Conservation (phyloP, 2,888 invertebrate species). For the Anthrax anthrax region DNA sequence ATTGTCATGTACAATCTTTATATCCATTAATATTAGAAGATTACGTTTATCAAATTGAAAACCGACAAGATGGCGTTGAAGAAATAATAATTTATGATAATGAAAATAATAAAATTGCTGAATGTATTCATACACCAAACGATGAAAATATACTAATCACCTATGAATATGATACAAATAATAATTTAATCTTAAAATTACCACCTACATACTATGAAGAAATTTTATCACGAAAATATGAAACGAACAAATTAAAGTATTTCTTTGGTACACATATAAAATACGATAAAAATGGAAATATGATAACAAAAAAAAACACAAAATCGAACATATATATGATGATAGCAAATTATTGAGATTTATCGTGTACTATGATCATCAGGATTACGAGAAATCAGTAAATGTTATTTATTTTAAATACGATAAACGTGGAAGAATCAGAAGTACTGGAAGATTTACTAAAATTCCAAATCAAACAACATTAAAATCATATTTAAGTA, state of each 20-base stretch:
- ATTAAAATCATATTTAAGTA: too few relatives aligned
- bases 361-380: slow-evolving; percentile 3
- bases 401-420: slow-evolving; percentile 6
- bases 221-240: slow-evolving; percentile 4
- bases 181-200: slow-evolving; percentile 7
- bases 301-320: slow-evolving; percentile 4
- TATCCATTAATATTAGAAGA: slow-evolving; percentile 4
- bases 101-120: too few relatives aligned
- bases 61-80: slow-evolving; percentile 1
- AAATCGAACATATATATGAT: slow-evolving; percentile 4
- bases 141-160: slow-evolving; percentile 5
- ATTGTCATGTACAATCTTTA: neutral
- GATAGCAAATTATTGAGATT: neutral
- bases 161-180: slow-evolving; percentile 10
- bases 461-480: too few relatives aligned
- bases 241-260: slow-evolving; percentile 1
- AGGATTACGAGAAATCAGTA: neutral
- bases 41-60: slow-evolving; percentile 4
- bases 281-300: slow-evolving; percentile 4
- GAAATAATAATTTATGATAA: slow-evolving; percentile 3
- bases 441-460: slow-evolving; percentile 1
- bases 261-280: slow-evolving; percentile 3
- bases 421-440: slow-evolving; percentile 1
- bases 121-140: neutral
- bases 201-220: slow-evolving; percentile 15